Conservation (phyloP, 2,888 invertebrate species). For the Parapristionchus giblindavisi region DNA sequence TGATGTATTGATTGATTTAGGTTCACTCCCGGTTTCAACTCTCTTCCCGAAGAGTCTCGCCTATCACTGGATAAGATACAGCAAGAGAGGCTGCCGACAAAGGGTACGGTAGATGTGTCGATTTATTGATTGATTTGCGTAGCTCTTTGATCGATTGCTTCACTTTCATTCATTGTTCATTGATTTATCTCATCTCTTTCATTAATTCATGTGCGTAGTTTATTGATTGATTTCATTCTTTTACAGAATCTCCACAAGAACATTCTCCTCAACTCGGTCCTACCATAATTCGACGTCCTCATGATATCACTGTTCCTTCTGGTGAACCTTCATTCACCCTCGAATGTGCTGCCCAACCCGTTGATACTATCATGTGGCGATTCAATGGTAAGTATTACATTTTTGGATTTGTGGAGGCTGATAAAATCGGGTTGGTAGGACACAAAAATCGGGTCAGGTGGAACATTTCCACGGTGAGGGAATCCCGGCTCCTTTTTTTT, state of each 20-base stretch:
- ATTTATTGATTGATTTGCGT: not conserved
- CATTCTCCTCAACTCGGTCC: conserved; percentile 75
- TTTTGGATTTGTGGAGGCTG: not conserved
- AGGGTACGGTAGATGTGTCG: not conserved
- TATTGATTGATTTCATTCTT: not conserved
- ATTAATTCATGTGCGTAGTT: not conserved
- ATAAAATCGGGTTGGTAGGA: no score
- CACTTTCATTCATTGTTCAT: not conserved
- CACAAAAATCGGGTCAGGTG: no score
- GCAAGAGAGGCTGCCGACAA: not conserved
- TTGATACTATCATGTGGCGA: conserved; percentile 89
- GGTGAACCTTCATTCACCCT: conserved; percentile 87
- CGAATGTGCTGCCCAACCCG: conserved; percentile 87
- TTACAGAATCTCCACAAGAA: not conserved
- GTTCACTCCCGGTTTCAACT: conserved; percentile 1
- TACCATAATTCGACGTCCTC: conserved; percentile 83
- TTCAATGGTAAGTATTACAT: conserved; percentile 81
- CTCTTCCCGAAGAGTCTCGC: not conserved
- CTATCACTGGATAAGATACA: conserved; percentile 14
- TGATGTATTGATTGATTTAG: not conserved
- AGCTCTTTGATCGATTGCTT: not conserved
- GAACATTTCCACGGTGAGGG: no score
- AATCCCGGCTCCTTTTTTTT: not conserved
- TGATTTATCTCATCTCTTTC: not conserved
- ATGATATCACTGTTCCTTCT: conserved; percentile 88